phyloP scores from a whole-genome alignment of 2,888 invertebrate genomes.

The Diadromus collaris region DNA sequence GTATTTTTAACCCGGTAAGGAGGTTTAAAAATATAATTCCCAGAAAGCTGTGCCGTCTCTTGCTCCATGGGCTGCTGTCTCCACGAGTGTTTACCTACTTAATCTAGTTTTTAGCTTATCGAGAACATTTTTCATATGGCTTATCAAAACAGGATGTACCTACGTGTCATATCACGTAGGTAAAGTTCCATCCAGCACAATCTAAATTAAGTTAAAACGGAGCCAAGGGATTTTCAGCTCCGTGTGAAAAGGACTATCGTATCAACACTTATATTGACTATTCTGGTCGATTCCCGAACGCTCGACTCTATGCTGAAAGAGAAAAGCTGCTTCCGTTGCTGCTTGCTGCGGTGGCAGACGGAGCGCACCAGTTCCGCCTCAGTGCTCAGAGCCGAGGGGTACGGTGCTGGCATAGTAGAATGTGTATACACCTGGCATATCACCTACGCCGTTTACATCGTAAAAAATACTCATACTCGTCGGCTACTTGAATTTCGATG shows the following conservation, averaged over 20 bases:
- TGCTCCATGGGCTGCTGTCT: neutral
- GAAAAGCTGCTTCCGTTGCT: conserved; percentile 33
- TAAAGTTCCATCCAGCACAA: too few relatives aligned
- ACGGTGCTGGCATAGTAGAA: conserved; percentile 9
- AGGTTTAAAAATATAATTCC: conserved; percentile 54
- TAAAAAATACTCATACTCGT: conserved; percentile 38
- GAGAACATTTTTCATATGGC: conserved; percentile 1
- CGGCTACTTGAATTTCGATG: conserved; percentile 35
- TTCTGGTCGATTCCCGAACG: neutral
- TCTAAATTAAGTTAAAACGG: too few relatives aligned
- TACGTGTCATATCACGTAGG: too few relatives aligned
- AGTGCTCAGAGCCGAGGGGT: conserved; percentile 45
- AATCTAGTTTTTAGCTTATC: neutral
- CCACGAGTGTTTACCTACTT: conserved; percentile 20
- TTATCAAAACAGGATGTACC: too few relatives aligned
- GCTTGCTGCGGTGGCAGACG: conserved; percentile 30
- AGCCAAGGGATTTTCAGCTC: too few relatives aligned
- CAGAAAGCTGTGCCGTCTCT: conserved; percentile 42
- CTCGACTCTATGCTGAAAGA: conserved; percentile 26
- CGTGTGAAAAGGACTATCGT: conserved; percentile 15
- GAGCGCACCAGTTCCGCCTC: conserved; percentile 46
- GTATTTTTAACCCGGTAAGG: conserved; percentile 53
- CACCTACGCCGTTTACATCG: conserved; percentile 36
- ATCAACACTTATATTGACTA: neutral
- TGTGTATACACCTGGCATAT: conserved; percentile 46